These are phyloP conservation scores for Chitala chitala DNA, from an alignment of 2,113 vertebrate genomes.

Conservation along the genomic window DNA sequence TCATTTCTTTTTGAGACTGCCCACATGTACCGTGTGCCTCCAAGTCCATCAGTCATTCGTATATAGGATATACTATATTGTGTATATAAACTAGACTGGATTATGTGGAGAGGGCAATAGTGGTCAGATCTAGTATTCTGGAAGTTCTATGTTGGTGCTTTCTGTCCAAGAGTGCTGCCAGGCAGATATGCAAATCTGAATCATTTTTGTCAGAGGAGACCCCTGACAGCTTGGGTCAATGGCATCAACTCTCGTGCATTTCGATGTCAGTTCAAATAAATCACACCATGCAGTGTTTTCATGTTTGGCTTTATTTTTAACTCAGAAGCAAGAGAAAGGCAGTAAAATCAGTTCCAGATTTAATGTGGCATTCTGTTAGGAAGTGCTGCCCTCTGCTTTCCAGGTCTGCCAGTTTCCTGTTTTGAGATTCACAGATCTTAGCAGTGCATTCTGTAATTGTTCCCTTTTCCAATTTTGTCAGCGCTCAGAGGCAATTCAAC, in stretches of 20 bases:
- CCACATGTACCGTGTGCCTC: background rate
- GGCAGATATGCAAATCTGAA: background rate
- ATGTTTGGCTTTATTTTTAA: background rate
- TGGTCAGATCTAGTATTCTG: background rate
- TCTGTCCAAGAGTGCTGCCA: background rate
- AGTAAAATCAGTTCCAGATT: constrained; percentile 7
- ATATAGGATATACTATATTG: background rate
- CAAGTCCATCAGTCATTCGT: too few species aligned
- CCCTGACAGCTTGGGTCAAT: background rate
- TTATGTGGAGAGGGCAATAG: background rate
- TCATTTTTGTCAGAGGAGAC: background rate
- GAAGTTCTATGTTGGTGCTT: background rate
- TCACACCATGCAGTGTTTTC: background rate
- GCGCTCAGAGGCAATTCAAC: background rate
- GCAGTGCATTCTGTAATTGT: background rate
- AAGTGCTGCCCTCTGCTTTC: background rate
- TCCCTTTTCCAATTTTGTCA: background rate
- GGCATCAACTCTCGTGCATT: background rate
- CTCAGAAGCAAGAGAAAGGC: background rate
- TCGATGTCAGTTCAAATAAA: background rate
- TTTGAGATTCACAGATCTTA: background rate
- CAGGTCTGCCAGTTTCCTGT: too few species aligned
- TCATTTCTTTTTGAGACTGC: too few species aligned
- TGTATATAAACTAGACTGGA: background rate
- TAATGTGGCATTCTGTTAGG: too few species aligned